Conservation (phyloP, 2,797 vertebrate genomes). For the Dendrocincla fuliginosa region DNA sequence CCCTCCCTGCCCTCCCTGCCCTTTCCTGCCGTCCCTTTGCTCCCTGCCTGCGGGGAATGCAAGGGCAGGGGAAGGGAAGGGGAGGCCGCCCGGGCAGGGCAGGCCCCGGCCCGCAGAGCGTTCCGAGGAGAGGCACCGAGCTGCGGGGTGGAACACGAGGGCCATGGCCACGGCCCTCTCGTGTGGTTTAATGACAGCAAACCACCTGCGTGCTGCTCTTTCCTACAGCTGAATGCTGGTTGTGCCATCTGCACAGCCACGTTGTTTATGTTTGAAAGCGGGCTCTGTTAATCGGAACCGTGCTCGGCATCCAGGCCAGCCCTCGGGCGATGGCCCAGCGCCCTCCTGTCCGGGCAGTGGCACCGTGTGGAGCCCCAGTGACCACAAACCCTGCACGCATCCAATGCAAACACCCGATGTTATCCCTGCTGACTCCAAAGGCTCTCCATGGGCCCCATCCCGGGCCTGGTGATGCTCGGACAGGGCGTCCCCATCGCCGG, state of each 20-base stretch:
- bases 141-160: too few relatives aligned
- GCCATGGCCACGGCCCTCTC: too few relatives aligned
- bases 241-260: not conserved
- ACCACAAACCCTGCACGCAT: not conserved
- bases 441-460: accelerated
- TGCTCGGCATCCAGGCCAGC: not conserved
- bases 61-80: not conserved
- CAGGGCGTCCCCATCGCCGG: accelerated
- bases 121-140: not conserved
- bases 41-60: not conserved
- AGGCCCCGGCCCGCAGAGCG: not conserved
- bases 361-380: accelerated
- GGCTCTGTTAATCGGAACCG: not conserved
- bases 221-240: not conserved
- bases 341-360: not conserved
- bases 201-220: not conserved
- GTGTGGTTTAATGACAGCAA: too few relatives aligned
- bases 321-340: not conserved
- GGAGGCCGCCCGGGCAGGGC: not conserved
- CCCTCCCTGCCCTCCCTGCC: not conserved
- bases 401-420: accelerated
- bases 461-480: not conserved
- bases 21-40: not conserved
- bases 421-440: not conserved
- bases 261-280: not conserved